phyloP scores from a whole-genome alignment of 2,113 vertebrate genomes.

The Indri indri region DNA sequence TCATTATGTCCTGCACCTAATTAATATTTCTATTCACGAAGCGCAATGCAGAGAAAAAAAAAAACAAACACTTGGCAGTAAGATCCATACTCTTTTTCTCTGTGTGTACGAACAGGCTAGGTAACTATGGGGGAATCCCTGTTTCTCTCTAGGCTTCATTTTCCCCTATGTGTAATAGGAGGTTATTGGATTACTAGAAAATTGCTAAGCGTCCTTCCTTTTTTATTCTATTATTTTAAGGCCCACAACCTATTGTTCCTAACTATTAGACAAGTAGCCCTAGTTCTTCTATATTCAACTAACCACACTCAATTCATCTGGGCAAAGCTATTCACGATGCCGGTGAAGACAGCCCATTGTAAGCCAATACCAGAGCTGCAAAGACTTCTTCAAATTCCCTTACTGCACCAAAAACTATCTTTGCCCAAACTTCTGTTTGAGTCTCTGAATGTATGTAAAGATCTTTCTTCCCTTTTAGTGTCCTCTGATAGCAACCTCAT shows the following conservation, averaged over 20 bases:
- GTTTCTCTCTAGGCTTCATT: background rate
- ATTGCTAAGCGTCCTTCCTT: background rate
- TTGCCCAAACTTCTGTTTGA: background rate
- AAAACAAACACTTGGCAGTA: background rate
- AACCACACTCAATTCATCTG: background rate
- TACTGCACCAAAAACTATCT: too few relatives aligned
- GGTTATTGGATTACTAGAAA: background rate
- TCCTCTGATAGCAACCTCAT: background rate
- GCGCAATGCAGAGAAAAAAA: background rate
- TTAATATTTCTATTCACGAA: background rate
- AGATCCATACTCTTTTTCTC: background rate
- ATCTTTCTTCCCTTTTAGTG: background rate
- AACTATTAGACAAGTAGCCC: background rate
- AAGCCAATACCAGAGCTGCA: background rate
- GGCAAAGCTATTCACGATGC: background rate
- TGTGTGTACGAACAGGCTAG: background rate
- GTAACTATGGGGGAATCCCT: background rate
- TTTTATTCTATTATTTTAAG: slow-evolving; percentile 23
- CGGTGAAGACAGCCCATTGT: background rate
- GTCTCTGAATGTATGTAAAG: background rate
- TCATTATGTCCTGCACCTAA: background rate
- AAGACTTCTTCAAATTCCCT: background rate
- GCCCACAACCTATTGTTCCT: background rate
- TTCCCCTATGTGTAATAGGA: background rate
- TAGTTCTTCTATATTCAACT: background rate